phyloP scores from a whole-genome alignment of 2,113 vertebrate genomes.

The Pteropus alecto region DNA sequence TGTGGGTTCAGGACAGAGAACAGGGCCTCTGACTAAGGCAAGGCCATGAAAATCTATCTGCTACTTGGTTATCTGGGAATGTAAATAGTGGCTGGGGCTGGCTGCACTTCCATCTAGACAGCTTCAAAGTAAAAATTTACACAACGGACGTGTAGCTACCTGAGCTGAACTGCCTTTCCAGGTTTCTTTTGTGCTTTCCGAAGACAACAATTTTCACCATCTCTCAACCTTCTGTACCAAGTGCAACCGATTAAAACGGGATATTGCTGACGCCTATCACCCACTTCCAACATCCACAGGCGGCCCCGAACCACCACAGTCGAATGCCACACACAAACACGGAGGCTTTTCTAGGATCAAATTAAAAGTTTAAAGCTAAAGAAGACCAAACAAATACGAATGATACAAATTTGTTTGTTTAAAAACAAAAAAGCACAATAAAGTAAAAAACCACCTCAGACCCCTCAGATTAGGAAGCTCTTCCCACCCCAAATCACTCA shows the following conservation, averaged over 20 bases:
- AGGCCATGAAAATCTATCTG: not conserved
- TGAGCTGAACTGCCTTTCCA: slow-evolving; percentile 74
- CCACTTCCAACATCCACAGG: slow-evolving; percentile 11
- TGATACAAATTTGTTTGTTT: not conserved
- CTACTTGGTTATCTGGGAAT: slow-evolving; percentile 20
- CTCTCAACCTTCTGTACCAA: slow-evolving; percentile 39
- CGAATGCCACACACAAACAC: slow-evolving; percentile 66
- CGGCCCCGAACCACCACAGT: slow-evolving; percentile 49
- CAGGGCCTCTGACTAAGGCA: not conserved
- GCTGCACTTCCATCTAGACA: slow-evolving; percentile 64
- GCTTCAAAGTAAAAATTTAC: slow-evolving; percentile 57
- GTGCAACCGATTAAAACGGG: slow-evolving; percentile 47
- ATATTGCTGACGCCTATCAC: slow-evolving; percentile 30
- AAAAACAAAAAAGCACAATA: not conserved
- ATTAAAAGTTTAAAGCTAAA: slow-evolving; percentile 68
- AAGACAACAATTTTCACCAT: slow-evolving; percentile 32
- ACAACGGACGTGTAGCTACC: slow-evolving; percentile 49
- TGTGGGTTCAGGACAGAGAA: slow-evolving; percentile 36
- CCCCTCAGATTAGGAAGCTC: slow-evolving; percentile 25
- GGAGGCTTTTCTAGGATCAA: slow-evolving; percentile 74
- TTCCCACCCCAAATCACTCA: not conserved
- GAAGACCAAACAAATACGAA: slow-evolving; percentile 58
- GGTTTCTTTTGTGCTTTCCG: slow-evolving; percentile 76
- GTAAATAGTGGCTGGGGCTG: slow-evolving; percentile 36
- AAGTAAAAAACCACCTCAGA: slow-evolving; percentile 54